These are phyloP conservation scores for Scartelaos histophorus DNA, from an alignment of 2,113 vertebrate species.

Conservation along the genomic window DNA sequence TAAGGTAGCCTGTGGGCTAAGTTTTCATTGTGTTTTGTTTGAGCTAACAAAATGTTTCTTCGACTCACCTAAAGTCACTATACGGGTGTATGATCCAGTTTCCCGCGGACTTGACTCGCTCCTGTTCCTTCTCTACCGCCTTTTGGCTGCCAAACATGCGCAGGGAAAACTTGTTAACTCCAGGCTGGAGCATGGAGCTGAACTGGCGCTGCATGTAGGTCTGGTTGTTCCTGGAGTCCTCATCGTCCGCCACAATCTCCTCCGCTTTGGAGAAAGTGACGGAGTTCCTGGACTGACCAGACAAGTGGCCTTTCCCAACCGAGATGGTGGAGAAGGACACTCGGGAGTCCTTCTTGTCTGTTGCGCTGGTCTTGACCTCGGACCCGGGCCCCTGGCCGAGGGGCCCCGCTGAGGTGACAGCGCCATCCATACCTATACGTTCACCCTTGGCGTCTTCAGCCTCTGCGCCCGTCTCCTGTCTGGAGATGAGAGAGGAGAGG, in stretches of 20 bases:
- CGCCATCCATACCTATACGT: conserved; percentile 71
- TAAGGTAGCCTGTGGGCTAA: background rate
- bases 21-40: background rate
- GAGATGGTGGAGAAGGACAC: conserved; percentile 81
- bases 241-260: conserved; percentile 80
- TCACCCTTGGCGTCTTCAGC: conserved; percentile 53
- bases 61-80: conserved; percentile 90
- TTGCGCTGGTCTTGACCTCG: conserved; percentile 65
- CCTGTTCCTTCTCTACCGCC: conserved; percentile 93
- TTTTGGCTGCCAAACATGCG: conserved; percentile 99
- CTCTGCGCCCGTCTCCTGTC: conserved; percentile 72
- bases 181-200: conserved; percentile 93
- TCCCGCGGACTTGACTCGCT: conserved; percentile 93
- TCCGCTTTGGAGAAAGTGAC: conserved; percentile 72
- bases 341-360: conserved; percentile 81
- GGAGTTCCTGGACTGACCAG: conserved; percentile 64
- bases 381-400: conserved; percentile 57
- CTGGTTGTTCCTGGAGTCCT: conserved; percentile 82
- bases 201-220: conserved; percentile 97
- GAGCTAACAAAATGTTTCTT: background rate
- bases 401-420: conserved; percentile 60
- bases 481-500: conserved; percentile 74
- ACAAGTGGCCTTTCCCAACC: conserved; percentile 58
- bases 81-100: conserved; percentile 98
- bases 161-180: conserved; percentile 98